These are phyloP conservation scores for Carpatolechia fugitivella DNA, from an alignment of 2,888 invertebrate species.

Conservation along the genomic window DNA sequence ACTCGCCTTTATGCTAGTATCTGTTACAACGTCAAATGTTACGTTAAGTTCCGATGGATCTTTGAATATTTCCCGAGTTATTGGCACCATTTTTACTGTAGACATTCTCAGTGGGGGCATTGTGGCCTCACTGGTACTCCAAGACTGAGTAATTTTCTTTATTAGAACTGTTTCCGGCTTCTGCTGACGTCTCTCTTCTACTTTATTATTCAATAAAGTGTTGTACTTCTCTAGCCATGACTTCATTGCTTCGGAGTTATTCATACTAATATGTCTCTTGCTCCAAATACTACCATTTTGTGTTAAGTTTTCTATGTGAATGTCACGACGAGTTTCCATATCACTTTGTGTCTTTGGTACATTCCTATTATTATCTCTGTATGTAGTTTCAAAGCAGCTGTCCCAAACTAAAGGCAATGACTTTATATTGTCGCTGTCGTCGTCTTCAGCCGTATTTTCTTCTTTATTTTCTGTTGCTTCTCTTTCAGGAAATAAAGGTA, in stretches of 20 bases:
- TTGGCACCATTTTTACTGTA: slow-evolving; percentile 50
- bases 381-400: slow-evolving; percentile 56
- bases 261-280: slow-evolving; percentile 50
- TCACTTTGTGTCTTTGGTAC: slow-evolving; percentile 37
- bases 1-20: slow-evolving; percentile 46
- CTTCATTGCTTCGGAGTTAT: slow-evolving; percentile 45
- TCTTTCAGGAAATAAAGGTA: slow-evolving; percentile 35
- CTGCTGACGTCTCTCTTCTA: slow-evolving; percentile 45
- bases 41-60: slow-evolving; percentile 40
- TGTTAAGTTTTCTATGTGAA: slow-evolving; percentile 35
- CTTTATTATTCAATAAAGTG: slow-evolving; percentile 46
- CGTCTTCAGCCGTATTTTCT: slow-evolving; percentile 20
- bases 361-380: slow-evolving; percentile 38
- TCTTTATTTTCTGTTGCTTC: slow-evolving; percentile 28
- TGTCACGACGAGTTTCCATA: slow-evolving; percentile 42
- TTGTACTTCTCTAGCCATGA: slow-evolving; percentile 60
- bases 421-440: slow-evolving; percentile 28
- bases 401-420: slow-evolving; percentile 59
- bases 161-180: slow-evolving; percentile 40
- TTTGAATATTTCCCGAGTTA: slow-evolving; percentile 56
- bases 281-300: slow-evolving; percentile 42
- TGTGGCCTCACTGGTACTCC: slow-evolving; percentile 23
- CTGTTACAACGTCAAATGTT: slow-evolving; percentile 47
- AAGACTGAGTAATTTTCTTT: slow-evolving; percentile 37
- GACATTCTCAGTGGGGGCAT: slow-evolving; percentile 27